Evolutionary conservation across 2,797 vertebrate genomes (phyloP).

Genomic region (Trachurus trachurus): DNA sequence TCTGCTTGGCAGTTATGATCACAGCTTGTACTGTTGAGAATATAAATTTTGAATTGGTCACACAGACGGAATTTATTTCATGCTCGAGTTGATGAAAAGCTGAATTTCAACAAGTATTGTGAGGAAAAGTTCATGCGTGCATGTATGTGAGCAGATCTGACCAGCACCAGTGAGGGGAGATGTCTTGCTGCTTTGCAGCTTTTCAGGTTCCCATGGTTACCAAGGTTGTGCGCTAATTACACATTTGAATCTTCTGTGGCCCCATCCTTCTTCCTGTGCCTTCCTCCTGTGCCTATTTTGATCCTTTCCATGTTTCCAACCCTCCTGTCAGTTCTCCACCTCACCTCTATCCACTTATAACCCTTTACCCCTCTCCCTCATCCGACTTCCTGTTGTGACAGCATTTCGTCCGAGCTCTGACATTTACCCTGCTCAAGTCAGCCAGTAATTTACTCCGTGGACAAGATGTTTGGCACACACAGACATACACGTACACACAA

Average conservation of each 20-base stretch:
- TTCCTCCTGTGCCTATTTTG: constrained; percentile 40
- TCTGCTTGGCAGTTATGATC: constrained; percentile 31
- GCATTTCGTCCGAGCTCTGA: constrained; percentile 47
- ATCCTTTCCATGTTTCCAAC: constrained; percentile 23
- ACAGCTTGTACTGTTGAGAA: constrained; percentile 29
- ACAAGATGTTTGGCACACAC: constrained; percentile 13
- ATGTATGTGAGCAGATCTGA: constrained; percentile 2
- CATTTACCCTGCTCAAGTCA: constrained; percentile 52
- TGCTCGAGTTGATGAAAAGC: constrained; percentile 3
- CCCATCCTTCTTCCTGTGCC: constrained; percentile 1
- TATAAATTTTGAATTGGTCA: constrained; percentile 35
- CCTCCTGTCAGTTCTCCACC: constrained; percentile 4
- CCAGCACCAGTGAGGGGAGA: constrained; percentile 9
- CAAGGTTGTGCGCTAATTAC: constrained; percentile 60
- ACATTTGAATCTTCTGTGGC: constrained; percentile 50
- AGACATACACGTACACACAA: background rate
- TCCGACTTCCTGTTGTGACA: constrained; percentile 49
- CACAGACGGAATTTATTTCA: constrained; percentile 15
- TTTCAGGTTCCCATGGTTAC: constrained; percentile 64
- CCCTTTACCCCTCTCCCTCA: constrained; percentile 28
- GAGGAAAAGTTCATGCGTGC: background rate
- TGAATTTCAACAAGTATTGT: constrained; percentile 13
- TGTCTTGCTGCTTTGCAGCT: constrained; percentile 20
- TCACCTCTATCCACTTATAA: constrained; percentile 8
- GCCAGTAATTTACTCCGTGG: constrained; percentile 49